Base-by-base conservation (phyloP, 1,140 invertebrate species). In the Coelopa frigida region DNA sequence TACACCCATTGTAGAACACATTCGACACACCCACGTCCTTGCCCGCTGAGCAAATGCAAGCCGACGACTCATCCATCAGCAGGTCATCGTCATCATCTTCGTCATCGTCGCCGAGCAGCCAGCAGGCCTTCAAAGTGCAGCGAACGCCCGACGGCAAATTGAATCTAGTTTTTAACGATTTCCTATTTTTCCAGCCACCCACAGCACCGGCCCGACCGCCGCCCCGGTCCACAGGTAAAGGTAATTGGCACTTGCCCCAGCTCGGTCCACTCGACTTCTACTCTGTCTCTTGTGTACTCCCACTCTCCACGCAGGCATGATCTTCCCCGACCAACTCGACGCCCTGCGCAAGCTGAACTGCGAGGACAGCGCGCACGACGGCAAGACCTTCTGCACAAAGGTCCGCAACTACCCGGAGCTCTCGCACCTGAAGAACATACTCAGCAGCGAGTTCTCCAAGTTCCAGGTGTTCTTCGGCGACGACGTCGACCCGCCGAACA, bases 131-230 rank as follows among this genome's bases (percentile, higher is more conserved):
- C 45, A 67, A 67, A 67, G 63, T 67, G 51, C 63, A 67, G 52
- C 53, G 63, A 44, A 58, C 61, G 42, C 63, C 63, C 48, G 59
- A 67, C 48, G 63, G 63, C 48, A 67, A 67, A 61, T 58, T 67
- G 53, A 67, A 57, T 56, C 48, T 67, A 24, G 58, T 67, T 53
- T 66, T 61, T 64, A 63, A 67, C 50, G 51, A 67, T 52, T 50
- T 59, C 46, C 49, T 64, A 35, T 61, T 56, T 52, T 61, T 58
- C 48, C 61, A 63, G 61, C 31, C 11, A 5, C 22, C 20, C 12
- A 38, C n/a, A 12, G 5, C n/a, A 11, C 36, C n/a, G n/a, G n/a
- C 12, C 5, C 36, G 36, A 4, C 17, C n/a, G 4, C 17, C n/a
- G 17, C n/a, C n/a, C 24, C 18, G 24, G 15, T 26, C 17, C 29